These are phyloP conservation scores for Laothoe populi DNA, from an alignment of 2,888 invertebrate genomes.

Conservation along the genomic window DNA sequence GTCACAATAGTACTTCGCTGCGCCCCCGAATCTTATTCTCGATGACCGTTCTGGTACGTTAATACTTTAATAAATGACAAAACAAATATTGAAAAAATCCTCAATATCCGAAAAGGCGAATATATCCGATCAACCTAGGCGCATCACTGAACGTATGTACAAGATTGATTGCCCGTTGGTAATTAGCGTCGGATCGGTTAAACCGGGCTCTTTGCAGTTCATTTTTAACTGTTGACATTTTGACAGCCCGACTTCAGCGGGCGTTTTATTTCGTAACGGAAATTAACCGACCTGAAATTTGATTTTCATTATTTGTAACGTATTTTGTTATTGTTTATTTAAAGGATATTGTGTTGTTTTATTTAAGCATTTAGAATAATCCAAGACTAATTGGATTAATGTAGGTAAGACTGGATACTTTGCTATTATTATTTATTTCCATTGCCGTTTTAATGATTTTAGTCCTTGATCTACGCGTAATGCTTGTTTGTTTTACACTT, in stretches of 20 bases:
- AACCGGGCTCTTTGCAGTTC: slow-evolving; percentile 55
- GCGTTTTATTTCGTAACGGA: slow-evolving; percentile 26
- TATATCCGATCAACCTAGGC: slow-evolving; percentile 11
- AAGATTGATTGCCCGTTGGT: slow-evolving; percentile 60
- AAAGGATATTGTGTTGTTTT: background rate
- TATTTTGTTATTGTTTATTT: slow-evolving; percentile 11
- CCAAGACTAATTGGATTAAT: too few relatives aligned
- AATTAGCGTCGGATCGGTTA: slow-evolving; percentile 63
- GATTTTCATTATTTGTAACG: slow-evolving; percentile 17
- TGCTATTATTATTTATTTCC: too few relatives aligned
- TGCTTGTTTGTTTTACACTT: too few relatives aligned
- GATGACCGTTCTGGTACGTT: too few relatives aligned
- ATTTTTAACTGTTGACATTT: slow-evolving; percentile 66
- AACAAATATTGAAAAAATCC: background rate
- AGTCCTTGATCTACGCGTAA: too few relatives aligned
- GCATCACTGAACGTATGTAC: slow-evolving; percentile 35
- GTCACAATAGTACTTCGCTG: too few relatives aligned
- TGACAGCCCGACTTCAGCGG: slow-evolving; percentile 49
- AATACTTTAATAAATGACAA: too few relatives aligned
- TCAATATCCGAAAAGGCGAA: slow-evolving; percentile 14
- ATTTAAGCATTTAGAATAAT: background rate
- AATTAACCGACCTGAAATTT: slow-evolving; percentile 25
- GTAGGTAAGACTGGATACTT: too few relatives aligned
- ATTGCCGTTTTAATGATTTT: too few relatives aligned
- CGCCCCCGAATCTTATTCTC: too few relatives aligned